These are phyloP conservation scores for Turnix velox DNA, from an alignment of 2,113 vertebrate species.

Conservation along the genomic window DNA sequence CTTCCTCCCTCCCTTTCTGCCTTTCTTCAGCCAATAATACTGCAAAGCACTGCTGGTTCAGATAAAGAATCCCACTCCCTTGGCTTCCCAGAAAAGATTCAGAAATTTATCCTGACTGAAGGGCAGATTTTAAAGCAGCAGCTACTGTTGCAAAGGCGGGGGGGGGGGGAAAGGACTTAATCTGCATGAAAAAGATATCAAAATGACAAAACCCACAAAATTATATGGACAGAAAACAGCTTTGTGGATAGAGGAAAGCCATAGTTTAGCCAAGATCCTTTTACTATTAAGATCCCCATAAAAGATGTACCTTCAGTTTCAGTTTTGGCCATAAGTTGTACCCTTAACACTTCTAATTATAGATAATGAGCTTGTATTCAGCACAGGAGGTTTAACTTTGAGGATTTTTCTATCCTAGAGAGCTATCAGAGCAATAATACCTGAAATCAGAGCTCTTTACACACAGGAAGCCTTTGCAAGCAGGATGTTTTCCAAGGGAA, in stretches of 20 bases:
- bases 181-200: background rate
- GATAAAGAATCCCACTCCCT: background rate
- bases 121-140: background rate
- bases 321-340: background rate
- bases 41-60: background rate
- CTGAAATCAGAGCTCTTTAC: slow-evolving; percentile 4
- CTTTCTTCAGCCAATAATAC: too few relatives aligned
- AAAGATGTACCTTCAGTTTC: background rate
- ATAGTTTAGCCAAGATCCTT: background rate
- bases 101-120: background rate
- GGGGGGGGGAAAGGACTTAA: background rate
- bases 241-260: background rate
- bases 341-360: background rate
- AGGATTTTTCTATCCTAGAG: background rate
- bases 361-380: background rate
- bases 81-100: background rate
- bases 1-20: too few relatives aligned
- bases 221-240: background rate
- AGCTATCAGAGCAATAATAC: slow-evolving; percentile 16
- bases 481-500: background rate
- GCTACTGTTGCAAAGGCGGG: background rate
- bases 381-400: background rate
- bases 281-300: background rate
- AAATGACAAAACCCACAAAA: background rate
- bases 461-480: background rate